A percentile compares a stretch with the other conserved stretches of the same genome.
These are phyloP conservation scores for Torymus aiolomorphi DNA, from an alignment of 2,888 invertebrate species.

Conservation along the genomic window DNA sequence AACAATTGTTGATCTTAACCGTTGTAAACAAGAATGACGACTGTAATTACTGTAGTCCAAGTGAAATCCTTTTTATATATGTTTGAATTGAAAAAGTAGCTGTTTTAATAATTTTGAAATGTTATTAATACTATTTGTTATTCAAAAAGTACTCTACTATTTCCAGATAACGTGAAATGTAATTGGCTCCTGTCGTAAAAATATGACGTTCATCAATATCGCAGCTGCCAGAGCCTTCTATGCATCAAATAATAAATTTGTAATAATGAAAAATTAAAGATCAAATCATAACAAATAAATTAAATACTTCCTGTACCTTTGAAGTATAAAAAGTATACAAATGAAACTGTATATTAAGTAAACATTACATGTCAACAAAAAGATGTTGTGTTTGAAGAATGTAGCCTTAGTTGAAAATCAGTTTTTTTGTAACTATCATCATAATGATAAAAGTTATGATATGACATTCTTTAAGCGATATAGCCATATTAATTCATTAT, in stretches of 20 bases:
- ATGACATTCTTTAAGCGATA: no score
- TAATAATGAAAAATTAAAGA: not conserved
- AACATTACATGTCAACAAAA: no score
- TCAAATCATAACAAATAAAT: conserved; percentile 5
- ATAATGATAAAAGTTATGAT: no score
- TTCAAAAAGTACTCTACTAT: conserved; percentile 5
- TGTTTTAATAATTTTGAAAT: conserved; percentile 2
- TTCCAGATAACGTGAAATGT: conserved; percentile 11
- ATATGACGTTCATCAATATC: conserved; percentile 60
- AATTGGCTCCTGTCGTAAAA: conserved; percentile 72
- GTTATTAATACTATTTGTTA: not conserved
- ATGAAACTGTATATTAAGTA: not conserved
- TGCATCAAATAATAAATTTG: conserved; percentile 50
- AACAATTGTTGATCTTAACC: conserved; percentile 34
- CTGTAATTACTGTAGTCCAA: conserved; percentile 33
- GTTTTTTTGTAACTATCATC: no score
- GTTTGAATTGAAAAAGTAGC: conserved; percentile 16
- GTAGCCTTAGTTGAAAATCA: no score
- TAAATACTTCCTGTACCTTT: not conserved
- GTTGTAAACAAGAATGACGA: conserved; percentile 20
- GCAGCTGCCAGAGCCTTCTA: conserved; percentile 69
- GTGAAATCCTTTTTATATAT: conserved; percentile 32
- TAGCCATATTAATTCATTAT: no score
- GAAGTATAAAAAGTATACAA: not conserved
- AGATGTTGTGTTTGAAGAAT: no score